Evolutionary conservation across 2,797 vertebrate species (phyloP), one percentile per base, ranked within the genome.

Genomic region (Carduelis carduelis): DNA sequence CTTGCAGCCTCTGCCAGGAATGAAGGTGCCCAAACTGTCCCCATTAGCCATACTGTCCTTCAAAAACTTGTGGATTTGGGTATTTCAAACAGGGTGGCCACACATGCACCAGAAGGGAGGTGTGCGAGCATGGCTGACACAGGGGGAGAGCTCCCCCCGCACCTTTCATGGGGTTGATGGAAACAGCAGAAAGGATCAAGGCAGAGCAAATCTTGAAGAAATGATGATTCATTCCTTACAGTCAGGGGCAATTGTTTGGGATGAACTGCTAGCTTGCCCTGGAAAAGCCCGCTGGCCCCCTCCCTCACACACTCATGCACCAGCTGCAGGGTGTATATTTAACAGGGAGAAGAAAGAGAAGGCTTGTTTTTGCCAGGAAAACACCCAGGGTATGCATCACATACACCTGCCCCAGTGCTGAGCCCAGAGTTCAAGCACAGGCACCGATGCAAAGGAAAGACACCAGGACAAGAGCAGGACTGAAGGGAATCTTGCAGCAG

Each of bases 51-150:
- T 4, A 15, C 11, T 8, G 6, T 35, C 18, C 21, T 68, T 74
- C 53, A 81, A 65, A 90, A 86, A 8, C 28, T 46, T 24, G 14
- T 39, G 41, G 71, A 43, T 66, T 50, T 69, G 37, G 23, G 12
- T 11, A 30, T 89, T 91, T 79, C 22, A 43, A 75, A 32, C 2
- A 0, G 0, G 11, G 5, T 19, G 39, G 57, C 30, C 2, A 2
- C 30, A 24, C 1, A 1, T 14, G 35, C 47, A 72, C 24, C 1
- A 2, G 37, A 19, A 35, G 11, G 7, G 28, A 77, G 65, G 32
- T 39, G 20, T 0, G 1, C 12, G 28, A 3, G 0, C 3, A 1
- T 1, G 2, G 22, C 28, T 30, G 37, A 24, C 35, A 47, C 1
- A 0, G 14, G 23, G 23, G 20, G 3, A 35, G 1, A 59, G 13